phyloP scores from a whole-genome alignment of 2,113 vertebrate genomes.

The Notarius quadriscutis region DNA sequence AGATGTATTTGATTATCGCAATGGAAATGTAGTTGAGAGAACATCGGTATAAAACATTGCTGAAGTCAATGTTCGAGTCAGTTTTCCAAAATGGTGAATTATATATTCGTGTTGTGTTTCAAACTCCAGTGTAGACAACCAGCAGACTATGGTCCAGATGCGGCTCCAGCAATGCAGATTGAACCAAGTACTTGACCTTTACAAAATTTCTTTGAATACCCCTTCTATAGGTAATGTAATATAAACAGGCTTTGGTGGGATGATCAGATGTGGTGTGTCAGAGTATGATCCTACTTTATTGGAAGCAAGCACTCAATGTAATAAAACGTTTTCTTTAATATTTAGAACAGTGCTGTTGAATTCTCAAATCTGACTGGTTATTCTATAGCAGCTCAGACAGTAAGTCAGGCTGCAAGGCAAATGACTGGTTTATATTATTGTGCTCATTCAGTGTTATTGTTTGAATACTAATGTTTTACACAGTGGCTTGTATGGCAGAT shows the following conservation, averaged over 20 bases:
- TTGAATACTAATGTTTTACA: not conserved
- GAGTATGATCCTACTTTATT: not conserved
- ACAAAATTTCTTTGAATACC: not conserved
- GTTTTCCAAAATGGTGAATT: not conserved
- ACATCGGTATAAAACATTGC: not conserved
- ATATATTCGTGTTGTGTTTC: not conserved
- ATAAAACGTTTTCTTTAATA: not conserved
- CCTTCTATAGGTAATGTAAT: too few species aligned
- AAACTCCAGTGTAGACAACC: not conserved
- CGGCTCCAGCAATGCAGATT: not conserved
- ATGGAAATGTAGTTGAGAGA: not conserved
- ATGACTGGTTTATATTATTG: not conserved
- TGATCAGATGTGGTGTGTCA: not conserved
- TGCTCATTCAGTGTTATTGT: not conserved
- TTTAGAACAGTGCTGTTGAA: too few species aligned
- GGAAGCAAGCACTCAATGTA: not conserved
- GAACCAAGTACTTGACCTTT: not conserved
- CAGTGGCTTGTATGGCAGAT: not conserved
- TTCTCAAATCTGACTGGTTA: too few species aligned
- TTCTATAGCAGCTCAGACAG: not conserved
- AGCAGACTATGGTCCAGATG: not conserved
- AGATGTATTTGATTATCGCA: not conserved
- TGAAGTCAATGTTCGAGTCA: not conserved
- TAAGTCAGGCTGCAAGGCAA: not conserved
- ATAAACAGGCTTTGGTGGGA: not conserved